Evolutionary conservation across 2,888 invertebrate genomes (phyloP), one percentile per base, ranked within the genome.

Genomic region (Scrobipalpa atriplicella): DNA sequence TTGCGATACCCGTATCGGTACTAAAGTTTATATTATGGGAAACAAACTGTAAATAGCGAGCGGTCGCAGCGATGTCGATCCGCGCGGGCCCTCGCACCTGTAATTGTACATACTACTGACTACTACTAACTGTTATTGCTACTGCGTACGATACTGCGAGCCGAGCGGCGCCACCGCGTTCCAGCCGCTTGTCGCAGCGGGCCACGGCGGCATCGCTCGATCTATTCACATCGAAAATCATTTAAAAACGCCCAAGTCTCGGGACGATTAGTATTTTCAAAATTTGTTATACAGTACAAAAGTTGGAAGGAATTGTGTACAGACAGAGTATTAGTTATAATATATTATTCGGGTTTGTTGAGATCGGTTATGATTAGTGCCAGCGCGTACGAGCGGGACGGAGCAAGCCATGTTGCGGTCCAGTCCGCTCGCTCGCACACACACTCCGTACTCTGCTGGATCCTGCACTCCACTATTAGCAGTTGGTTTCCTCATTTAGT

Each of bases 31-130:
- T 78, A 76, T 76, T 73, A 76, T 74, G 79, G 76, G 75, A 78
- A 75, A 75, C 76, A 72, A 78, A 74, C 72, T 70, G 84, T 84
- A 84, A 71, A 83, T 84, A 83, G 69, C 70, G 73, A 69, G 70
- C 68, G 19, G 65, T 36, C 36, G 52, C 18, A 18, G 58, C 19
- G 54, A 62, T 2, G 43, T 51, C 16, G 51, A 29, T 16, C 36
- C 47, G 68, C 66, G 69, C 71, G 74, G 67, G n/a, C 71, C 70
- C 76, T 73, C 78, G 72, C 78, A 72, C 77, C 79, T 88, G 88
- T 88, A 87, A 89, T 69, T 83, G 64, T 64, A 64, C 64, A 64
- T 63, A 63, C 16, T 54, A 54, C 39, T 69, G 62, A 68, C 66
- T 72, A 72, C n/a, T n/a, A n/a, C 60, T 69, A 72, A 74, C 69